Evolutionary conservation across 2,797 vertebrate genomes (phyloP), one percentile per base, ranked within the genome.

Genomic region (Philypnodon macrostomus): DNA sequence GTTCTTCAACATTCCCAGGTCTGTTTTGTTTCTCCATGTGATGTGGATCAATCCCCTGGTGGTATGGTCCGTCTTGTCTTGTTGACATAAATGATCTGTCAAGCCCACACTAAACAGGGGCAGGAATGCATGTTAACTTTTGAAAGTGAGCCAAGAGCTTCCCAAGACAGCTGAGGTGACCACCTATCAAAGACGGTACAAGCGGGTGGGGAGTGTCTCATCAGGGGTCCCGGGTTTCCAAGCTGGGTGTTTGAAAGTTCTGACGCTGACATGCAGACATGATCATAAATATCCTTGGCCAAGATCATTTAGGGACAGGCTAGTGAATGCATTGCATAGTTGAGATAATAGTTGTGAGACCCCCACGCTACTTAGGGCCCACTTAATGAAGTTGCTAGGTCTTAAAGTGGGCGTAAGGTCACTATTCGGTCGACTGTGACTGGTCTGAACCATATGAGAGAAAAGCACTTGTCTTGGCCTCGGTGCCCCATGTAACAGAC

Each of bases 401-500:
- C 6, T 57, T 67, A 45, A 23, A 53, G 49, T 48, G 73, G 60
- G 32, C 12, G 54, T 46, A 11, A 53, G 82, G 79, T 85, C 79
- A 75, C 45, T 27, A 60, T 50, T 66, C 66, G 78, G 79, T 80
- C 81, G 78, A 81, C 80, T 67, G 31, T 83, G 78, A 81, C 80
- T 67, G 31, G 57, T 24, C 47, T 37, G 38, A 67, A 70, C 75
- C 80, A 70, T 70, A 68, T 75, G 80, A 76, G 77, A 66, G 6
- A 23, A 41, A 16, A 50, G 67, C 70, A 72, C 79, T 77, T 75
- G 79, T 61, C 53, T 45, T 73, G 67, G 61, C 62, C 80, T 34
- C 11, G 0, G 26, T 27, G 58, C 61, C 51, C 68, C 5, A 12
- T 31, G 67, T 46, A 50, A 68, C 10, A 81, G 61, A 58, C 55